Evolutionary conservation across 2,888 invertebrate genomes (phyloP).

Genomic region (Patella pellucida): DNA sequence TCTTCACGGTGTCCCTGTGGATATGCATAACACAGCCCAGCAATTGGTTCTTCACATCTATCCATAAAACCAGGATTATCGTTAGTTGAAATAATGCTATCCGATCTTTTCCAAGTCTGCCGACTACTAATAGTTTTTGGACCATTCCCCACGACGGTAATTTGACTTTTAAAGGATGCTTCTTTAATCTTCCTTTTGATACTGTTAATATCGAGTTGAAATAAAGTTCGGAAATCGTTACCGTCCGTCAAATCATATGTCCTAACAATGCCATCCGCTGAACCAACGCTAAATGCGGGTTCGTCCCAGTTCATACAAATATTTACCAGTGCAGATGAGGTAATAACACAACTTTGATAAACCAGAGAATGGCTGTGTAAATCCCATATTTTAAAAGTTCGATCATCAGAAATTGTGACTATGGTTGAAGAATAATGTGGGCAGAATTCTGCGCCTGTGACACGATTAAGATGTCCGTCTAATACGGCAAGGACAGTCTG

Average conservation of each 20-base stretch:
- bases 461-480: constrained; percentile 58
- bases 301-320: constrained; percentile 59
- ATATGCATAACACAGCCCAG: constrained; percentile 11
- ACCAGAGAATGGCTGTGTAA: constrained; percentile 50
- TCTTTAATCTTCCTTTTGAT: constrained; percentile 34
- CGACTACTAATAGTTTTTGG: constrained; percentile 20
- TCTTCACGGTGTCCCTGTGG: background rate
- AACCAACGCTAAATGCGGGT: constrained; percentile 60
- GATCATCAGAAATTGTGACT: constrained; percentile 65
- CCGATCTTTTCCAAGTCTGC: constrained; percentile 8
- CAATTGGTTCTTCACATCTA: background rate
- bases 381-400: constrained; percentile 69
- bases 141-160: background rate
- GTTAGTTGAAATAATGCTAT: background rate
- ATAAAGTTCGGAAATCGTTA: constrained; percentile 61
- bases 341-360: constrained; percentile 64
- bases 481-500: constrained; percentile 48
- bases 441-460: constrained; percentile 65
- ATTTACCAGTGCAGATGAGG: constrained; percentile 63
- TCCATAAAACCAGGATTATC: background rate
- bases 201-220: constrained; percentile 56
- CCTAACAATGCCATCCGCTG: constrained; percentile 62
- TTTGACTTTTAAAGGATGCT: constrained; percentile 1
- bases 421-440: constrained; percentile 64
- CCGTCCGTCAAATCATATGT: constrained; percentile 64